Evolutionary conservation across 2,113 vertebrate genomes (phyloP), one percentile per base, ranked within the genome.

Genomic region (Pungitius pungitius): DNA sequence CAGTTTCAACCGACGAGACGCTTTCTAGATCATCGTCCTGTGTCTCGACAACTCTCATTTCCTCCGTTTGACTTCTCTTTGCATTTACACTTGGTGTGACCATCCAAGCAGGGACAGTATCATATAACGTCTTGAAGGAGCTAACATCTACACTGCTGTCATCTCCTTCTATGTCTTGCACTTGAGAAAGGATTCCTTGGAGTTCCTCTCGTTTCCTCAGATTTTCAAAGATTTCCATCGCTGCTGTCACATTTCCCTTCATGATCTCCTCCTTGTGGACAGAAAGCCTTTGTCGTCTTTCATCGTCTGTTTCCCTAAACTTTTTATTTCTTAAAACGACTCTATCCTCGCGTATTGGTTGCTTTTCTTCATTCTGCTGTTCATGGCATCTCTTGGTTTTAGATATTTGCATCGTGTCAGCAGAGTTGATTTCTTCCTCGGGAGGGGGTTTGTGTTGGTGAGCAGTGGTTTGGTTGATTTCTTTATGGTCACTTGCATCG

Each of bases 251-350:
- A 0, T 96, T 96, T 78, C 92, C 96, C 86, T 92, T 95, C 91
- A 96, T 95, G 54, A 97, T 97, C 83, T 97, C 96, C 6, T 97
- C 96, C 79, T 95, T 96, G 89, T 96, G 96, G 18, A 96, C 87
- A 2, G 96, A 97, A 69, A 97, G 86, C 47, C 96, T 95, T 84
- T 96, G 94, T 20, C 94, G 81, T 78, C 95, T 92, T 62, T 97
- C 94, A 8, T 94, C 94, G 55, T 96, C 96, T 0, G 95, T 96
- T 91, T 97, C 96, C 67, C 81, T 89, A 12, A 13, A 61, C 90
- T 96, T 96, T 75, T 94, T 95, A 78, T 95, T 88, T 88, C 96
- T 94, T 58, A 96, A 86, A 75, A 95, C 93, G 60, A 95, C 93
- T 75, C 89, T 91, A 42, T 82, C 77, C 20, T 75, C 65, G 30